phyloP scores from a whole-genome alignment of 2,113 vertebrate genomes.

The Sebastes fasciatus region DNA sequence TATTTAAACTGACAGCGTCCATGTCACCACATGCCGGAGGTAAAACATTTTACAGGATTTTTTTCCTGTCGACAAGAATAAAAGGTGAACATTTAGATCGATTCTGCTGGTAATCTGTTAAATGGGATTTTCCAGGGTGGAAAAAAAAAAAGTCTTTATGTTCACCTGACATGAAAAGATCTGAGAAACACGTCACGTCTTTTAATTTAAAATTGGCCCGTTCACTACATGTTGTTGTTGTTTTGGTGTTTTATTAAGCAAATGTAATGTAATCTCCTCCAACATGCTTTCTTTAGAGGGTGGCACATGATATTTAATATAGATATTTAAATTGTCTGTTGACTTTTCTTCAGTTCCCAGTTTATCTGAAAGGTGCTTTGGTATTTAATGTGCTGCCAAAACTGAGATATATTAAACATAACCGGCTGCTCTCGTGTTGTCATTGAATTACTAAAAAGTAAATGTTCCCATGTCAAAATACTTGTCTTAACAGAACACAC shows the following conservation, averaged over 20 bases:
- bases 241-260: background rate
- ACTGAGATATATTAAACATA: constrained; percentile 1
- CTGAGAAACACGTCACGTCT: background rate
- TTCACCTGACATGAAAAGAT: background rate
- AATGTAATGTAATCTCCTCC: background rate
- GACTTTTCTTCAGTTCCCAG: background rate
- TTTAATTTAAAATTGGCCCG: background rate
- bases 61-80: background rate
- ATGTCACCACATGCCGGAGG: no score
- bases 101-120: background rate
- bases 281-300: background rate
- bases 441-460: background rate
- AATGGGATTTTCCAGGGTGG: background rate
- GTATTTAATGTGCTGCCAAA: background rate
- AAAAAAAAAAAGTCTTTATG: no score
- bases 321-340: background rate
- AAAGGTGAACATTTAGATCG: constrained; percentile 8
- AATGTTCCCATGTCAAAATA: constrained; percentile 12
- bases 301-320: background rate
- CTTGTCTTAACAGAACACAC: background rate
- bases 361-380: background rate
- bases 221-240: background rate
- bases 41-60: background rate
- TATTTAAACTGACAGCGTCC: background rate
- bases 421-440: background rate